Base-by-base conservation (phyloP, 1,140 invertebrate genomes). In the Macrobrachium rosenbergii region DNA sequence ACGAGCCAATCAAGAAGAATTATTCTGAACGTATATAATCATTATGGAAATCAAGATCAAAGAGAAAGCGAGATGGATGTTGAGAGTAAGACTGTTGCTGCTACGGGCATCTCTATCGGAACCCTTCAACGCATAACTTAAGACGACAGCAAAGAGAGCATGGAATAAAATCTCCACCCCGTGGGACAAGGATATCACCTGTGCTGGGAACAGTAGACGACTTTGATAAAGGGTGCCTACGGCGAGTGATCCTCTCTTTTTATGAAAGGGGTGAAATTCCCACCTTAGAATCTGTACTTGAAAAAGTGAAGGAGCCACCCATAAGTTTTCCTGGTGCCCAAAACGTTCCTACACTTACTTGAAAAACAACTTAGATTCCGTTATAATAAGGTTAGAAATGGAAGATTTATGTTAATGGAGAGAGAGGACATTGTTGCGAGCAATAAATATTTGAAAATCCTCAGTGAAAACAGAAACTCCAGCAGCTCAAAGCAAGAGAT, bases 221-320 rank as follows among this genome's bases (percentile, higher is more conserved):
- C n/a, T n/a, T n/a, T n/a, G 76, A 28, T 58, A 17, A n/a, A 75
- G 23, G 82, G 76, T 76, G 3, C 52, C 67, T 82, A 43, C 60
- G 80, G 21, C 64, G 64, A 69, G 80, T 69, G 28, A 45, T 69
- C 43, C 63, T 82, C 11, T 67, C 80, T 43, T 82, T 82, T 45
- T 69, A 82, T 82, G 80, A 82, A 64, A 82, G 80, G 80, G 37
- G 63, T 67, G 64, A 82, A 82, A 19, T 82, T 64, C 63, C 63
- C 12, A 16, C 80, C 23, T 2, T 82, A 16, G 21, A 82, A 5
- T 23, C 80, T 69, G 0, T 82, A 64, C 64, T 64, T 3, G 72
- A 52, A 45, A 82, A 21, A 58, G 28, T 82, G 16, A 82, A 69
- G 60, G 45, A 45, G 62, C 63, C 63, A 64, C 62, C 64, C 72